Evolutionary conservation across 2,797 vertebrate species (phyloP), one percentile per base, ranked within the genome.

Genomic region (Ctenochaetus hawaiiensis): DNA sequence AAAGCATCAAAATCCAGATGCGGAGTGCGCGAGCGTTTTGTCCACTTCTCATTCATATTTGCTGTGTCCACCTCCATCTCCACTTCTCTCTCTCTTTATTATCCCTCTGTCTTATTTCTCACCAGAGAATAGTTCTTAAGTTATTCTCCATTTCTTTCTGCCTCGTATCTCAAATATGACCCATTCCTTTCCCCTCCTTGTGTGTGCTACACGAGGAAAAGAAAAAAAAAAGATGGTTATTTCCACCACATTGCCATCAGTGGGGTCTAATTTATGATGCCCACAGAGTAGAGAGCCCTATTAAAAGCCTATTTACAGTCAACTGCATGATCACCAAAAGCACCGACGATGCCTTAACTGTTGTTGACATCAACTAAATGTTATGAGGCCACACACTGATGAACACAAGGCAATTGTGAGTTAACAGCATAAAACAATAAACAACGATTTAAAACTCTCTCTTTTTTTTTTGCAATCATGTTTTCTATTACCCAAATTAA

Each of bases 291-390:
- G 48, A 82, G 73, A 79, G 70, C 41, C 86, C 71, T 84, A 84
- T 87, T 91, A 85, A 93, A 89, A 85, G 61, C 71, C 80, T 80
- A 83, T 90, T 90, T 83, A 86, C 83, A 84, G 70, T 87, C 86
- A 81, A 82, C 48, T 20, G 49, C 58, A 59, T 78, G 65, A 80
- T 88, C 59, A 58, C 63, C 17, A 20, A 73, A 78, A 82, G 82
- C 72, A 67, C 60, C 61, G 43, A 47, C 54, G 37, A 67, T 53
- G 56, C 60, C 81, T 78, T 64, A 72, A 84, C 75, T 67, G 71
- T 57, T 75, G 74, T 86, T 73, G 75, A 84, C 80, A 80, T 77
- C 67, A 23, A 60, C 80, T 71, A 72, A 76, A 67, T 48, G 60
- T 77, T 81, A 70, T 18, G 57, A 71, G 66, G 37, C 51, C 45